These are phyloP conservation scores for Cynopterus brachyotis DNA, from an alignment of 2,113 vertebrate species.

Conservation along the genomic window DNA sequence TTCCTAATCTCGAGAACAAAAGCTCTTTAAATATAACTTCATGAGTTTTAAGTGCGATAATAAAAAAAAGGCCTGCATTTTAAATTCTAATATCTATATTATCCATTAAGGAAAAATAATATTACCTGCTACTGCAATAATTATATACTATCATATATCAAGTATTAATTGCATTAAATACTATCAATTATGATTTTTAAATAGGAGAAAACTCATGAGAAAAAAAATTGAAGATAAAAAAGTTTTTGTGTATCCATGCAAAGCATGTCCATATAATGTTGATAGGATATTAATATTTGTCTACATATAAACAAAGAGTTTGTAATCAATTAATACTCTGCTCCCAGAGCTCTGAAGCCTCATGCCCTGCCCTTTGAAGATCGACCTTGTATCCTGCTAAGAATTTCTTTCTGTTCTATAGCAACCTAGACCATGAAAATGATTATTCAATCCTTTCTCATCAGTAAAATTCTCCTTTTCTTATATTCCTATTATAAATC, in stretches of 20 bases:
- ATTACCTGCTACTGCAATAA: not conserved
- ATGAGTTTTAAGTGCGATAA: not conserved
- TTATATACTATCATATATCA: not conserved
- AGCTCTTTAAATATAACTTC: not conserved
- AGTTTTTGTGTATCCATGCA: not conserved
- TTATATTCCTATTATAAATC: not conserved
- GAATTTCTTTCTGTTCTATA: not conserved
- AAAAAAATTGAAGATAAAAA: not conserved
- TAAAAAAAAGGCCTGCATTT: not conserved
- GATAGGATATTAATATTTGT: not conserved
- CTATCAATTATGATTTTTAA: not conserved
- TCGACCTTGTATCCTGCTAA: not conserved
- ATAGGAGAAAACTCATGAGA: not conserved
- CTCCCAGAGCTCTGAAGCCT: not conserved
- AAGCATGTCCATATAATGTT: not conserved
- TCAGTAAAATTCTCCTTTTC: not conserved
- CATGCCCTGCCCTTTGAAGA: fast-evolving
- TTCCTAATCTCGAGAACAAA: not conserved
- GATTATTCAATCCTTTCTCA: not conserved
- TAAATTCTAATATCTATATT: not conserved
- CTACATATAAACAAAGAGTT: not conserved
- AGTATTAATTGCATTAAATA: not conserved
- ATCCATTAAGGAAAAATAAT: not conserved
- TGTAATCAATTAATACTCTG: not conserved
- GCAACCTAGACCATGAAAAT: not conserved